These are phyloP conservation scores for Gymnodraco acuticeps DNA, from an alignment of 2,797 vertebrate genomes.

Conservation along the genomic window DNA sequence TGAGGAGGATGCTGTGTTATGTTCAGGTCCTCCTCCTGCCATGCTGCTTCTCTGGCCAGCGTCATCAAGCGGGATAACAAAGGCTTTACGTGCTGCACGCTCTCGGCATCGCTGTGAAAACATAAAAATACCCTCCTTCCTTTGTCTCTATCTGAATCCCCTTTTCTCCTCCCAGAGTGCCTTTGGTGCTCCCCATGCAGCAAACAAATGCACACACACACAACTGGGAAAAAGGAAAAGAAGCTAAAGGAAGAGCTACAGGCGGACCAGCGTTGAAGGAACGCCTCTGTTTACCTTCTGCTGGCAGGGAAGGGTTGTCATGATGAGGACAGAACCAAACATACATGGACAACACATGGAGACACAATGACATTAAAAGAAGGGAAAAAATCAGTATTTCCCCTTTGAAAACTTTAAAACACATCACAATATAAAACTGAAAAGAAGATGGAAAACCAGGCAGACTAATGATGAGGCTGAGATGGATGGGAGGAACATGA, in stretches of 20 bases:
- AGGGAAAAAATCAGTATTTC: constrained; percentile 26
- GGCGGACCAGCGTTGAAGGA: constrained; percentile 60
- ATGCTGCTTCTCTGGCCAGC: constrained; percentile 66
- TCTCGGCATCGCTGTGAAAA: constrained; percentile 45
- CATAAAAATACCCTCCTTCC: constrained; percentile 48
- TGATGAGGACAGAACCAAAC: constrained; percentile 84
- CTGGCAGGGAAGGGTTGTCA: constrained; percentile 82
- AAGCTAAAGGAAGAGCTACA: constrained; percentile 55
- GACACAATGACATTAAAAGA: constrained; percentile 73
- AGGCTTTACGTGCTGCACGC: constrained; percentile 57
- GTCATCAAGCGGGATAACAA: constrained; percentile 46
- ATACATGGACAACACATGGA: constrained; percentile 82
- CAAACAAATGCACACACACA: constrained; percentile 45
- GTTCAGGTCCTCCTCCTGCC: constrained; percentile 57
- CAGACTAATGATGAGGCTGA: constrained; percentile 26
- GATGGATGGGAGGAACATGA: constrained; percentile 30
- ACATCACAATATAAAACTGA: constrained; percentile 31
- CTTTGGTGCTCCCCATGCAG: constrained; percentile 70
- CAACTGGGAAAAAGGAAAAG: constrained; percentile 36
- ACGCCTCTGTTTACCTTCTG: constrained; percentile 86
- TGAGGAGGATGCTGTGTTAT: constrained; percentile 66
- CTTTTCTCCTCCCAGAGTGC: constrained; percentile 33
- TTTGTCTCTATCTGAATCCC: constrained; percentile 33
- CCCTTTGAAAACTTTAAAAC: constrained; percentile 37
- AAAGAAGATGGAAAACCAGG: constrained; percentile 30